Base-by-base conservation (phyloP, 2,797 vertebrate genomes). In the Artibeus lituratus region DNA sequence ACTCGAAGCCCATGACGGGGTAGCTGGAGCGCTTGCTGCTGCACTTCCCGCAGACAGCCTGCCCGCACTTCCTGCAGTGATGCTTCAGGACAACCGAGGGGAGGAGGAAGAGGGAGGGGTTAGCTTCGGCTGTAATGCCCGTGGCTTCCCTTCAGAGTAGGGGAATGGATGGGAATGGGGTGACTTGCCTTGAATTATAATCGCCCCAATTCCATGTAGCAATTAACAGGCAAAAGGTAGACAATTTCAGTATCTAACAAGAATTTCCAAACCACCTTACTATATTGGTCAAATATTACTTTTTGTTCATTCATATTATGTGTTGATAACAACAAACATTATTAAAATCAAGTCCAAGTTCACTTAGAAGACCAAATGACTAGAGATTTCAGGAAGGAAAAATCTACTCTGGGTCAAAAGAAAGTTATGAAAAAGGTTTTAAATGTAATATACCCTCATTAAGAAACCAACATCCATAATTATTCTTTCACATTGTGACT, bases 1-100 rank as follows among this genome's bases (percentile, higher is more conserved):
- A 99, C 98, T 99, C 99, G 59, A 99, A 99, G 96, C 99, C 99
- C 99, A 99, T 99, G 97, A 99, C 94, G 0, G 99, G 99, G 97
- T 99, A 99, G 3, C 99, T 99, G n/a, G 99, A 99, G 91, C 99
- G 99, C 97, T 99, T 99, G 47, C 99, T 99, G 96, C 99, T 99
- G 97, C 99, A 99, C 97, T 99, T 99, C 39, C 99, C 99, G 93
- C 99, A 99, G 26, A 99, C 99, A 0, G 99, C 99, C 95, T 99
- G 99, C 2, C 99, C 99, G 59, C 99, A 99, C 97, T 99, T 99
- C 98, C 99, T 99, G 98, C 99, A 99, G 97, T 99, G 99, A 96
- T 99, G 99, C 99, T 99, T 97, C 93, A 0, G 82, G 2, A 53
- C 57, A 32, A 49, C 84, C 2, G 12, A 3, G 2, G 2, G 49